Evolutionary conservation across 2,113 vertebrate genomes (phyloP).

Genomic region (Octodon degus): DNA sequence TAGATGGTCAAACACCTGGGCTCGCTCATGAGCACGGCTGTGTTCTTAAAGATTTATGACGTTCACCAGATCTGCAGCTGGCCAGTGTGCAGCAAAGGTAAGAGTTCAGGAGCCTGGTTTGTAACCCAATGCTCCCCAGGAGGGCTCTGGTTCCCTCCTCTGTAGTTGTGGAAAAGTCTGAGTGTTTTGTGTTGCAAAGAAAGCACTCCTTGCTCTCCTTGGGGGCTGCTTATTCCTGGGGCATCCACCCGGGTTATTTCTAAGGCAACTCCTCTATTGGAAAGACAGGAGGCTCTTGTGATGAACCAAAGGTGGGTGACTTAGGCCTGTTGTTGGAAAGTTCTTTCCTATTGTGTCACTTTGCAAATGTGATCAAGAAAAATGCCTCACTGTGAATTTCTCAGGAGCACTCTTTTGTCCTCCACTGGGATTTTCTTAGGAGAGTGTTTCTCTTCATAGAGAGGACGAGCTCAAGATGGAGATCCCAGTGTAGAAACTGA

Average conservation of each 20-base stretch:
- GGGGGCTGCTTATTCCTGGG: not conserved
- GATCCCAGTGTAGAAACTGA: not conserved
- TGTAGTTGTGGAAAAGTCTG: not conserved
- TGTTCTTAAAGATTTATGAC: conserved; percentile 72
- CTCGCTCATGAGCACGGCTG: conserved; percentile 60
- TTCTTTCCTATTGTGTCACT: not conserved
- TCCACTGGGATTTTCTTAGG: not conserved
- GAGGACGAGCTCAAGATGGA: not conserved
- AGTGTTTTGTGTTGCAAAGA: conserved; percentile 15
- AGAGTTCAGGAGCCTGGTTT: conserved; percentile 38
- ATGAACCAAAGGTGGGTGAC: not conserved
- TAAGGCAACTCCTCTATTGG: not conserved
- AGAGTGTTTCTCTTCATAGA: not conserved
- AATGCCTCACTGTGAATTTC: conserved; percentile 28
- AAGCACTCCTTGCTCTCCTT: not conserved
- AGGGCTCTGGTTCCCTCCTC: conserved; percentile 5
- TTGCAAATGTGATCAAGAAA: not conserved
- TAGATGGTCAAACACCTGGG: conserved; percentile 72
- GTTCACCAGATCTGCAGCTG: conserved; percentile 64
- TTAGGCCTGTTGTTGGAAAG: not conserved
- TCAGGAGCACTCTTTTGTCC: not conserved
- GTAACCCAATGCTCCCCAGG: conserved; percentile 18
- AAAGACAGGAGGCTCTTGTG: not conserved
- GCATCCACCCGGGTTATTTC: not conserved
- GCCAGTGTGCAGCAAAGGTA: conserved; percentile 66